Evolutionary conservation across 1,140 invertebrate species (phyloP).

Genomic region (Megathymus violae): DNA sequence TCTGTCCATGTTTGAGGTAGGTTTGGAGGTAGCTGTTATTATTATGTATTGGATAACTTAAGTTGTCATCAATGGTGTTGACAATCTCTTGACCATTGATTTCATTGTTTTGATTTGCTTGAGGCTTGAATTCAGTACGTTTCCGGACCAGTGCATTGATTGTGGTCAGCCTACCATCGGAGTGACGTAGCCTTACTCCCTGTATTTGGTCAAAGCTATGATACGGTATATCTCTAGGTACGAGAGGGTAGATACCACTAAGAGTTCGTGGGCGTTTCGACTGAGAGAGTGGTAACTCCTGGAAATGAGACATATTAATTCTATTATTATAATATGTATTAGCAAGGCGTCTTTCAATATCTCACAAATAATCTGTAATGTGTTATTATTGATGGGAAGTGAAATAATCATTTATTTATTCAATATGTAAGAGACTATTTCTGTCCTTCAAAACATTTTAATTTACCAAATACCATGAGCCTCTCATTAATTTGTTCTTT

Average conservation of each 20-base stretch:
- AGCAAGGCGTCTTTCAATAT: too few relatives aligned
- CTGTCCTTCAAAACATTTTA: too few relatives aligned
- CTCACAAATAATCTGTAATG: too few relatives aligned
- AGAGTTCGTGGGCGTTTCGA: constrained; percentile 44
- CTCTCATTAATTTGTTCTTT: too few relatives aligned
- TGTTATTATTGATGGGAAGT: too few relatives aligned
- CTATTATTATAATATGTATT: too few relatives aligned
- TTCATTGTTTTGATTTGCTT: constrained; percentile 12
- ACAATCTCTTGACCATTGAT: constrained; percentile 32
- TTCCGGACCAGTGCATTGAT: constrained; percentile 58
- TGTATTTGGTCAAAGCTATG: constrained; percentile 29
- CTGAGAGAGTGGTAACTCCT: constrained; percentile 9
- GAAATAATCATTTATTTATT: too few relatives aligned
- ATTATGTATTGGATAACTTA: constrained; percentile 14
- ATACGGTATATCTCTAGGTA: constrained; percentile 30
- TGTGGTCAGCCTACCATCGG: constrained; percentile 54
- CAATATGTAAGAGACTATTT: too few relatives aligned
- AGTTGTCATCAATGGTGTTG: constrained; percentile 17
- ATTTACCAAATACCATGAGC: too few relatives aligned
- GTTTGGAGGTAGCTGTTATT: constrained; percentile 30
- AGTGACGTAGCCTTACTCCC: constrained; percentile 43
- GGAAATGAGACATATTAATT: too few relatives aligned
- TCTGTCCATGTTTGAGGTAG: constrained; percentile 10
- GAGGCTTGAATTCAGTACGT: constrained; percentile 1
- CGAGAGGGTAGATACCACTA: constrained; percentile 56